Conservation (phyloP, 2,797 vertebrate genomes). For the Chelidonichthys spinosus region DNA sequence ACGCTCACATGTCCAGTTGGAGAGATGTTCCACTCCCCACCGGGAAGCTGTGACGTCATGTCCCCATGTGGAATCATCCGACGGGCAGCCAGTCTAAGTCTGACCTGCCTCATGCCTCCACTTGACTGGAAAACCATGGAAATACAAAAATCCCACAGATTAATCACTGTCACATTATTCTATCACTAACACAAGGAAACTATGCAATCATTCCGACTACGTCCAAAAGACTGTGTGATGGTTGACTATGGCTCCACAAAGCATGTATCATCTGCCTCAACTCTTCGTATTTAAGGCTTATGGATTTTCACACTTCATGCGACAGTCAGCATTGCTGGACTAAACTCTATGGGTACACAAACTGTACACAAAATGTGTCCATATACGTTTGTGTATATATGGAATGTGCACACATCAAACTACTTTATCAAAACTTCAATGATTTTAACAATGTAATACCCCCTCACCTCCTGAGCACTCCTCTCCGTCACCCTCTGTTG, state of each 20-base stretch:
- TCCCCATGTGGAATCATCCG: constrained; percentile 71
- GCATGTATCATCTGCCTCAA: background rate
- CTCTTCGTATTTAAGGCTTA: background rate
- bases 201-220: background rate
- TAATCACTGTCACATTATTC: constrained; percentile 56
- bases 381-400: background rate
- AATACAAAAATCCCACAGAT: constrained; percentile 43
- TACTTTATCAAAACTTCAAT: background rate
- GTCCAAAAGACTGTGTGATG: background rate
- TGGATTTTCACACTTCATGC: too few relatives aligned
- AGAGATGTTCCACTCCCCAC: constrained; percentile 76
- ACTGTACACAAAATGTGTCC: too few relatives aligned
- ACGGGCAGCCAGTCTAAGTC: constrained; percentile 86
- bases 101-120: constrained; percentile 85
- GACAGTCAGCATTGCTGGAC: too few relatives aligned
- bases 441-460: background rate
- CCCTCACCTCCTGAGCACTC: constrained; percentile 78
- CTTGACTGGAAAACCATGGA: constrained; percentile 78
- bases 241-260: background rate
- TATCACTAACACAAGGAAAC: constrained; percentile 33
- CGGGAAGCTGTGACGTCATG: constrained; percentile 72
- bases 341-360: too few relatives aligned
- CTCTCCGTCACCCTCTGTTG: constrained; percentile 12
- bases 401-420: background rate
- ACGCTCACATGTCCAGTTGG: constrained; percentile 83